Conservation (phyloP, 92 coral and sea anemone species). For the Paramuricea clavata region DNA sequence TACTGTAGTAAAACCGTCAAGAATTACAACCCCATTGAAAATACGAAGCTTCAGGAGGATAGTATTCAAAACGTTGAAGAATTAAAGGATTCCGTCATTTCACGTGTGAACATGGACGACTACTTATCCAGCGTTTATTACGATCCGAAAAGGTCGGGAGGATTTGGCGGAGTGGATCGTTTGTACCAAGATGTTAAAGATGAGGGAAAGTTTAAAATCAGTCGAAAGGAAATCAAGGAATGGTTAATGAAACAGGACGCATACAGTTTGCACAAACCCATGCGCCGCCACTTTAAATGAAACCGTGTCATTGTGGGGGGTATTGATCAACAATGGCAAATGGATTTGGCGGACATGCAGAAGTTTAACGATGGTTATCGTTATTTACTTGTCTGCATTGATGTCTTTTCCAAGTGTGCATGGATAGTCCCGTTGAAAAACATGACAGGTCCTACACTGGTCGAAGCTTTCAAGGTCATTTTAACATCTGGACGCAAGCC, state of each 20-base stretch:
- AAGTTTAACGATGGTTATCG: neutral
- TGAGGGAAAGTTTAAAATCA: too few species aligned
- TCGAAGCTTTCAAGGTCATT: neutral
- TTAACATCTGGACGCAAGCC: too few species aligned
- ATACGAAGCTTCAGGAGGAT: too few species aligned
- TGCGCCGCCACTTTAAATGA: neutral
- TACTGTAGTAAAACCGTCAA: too few species aligned
- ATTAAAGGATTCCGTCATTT: too few species aligned
- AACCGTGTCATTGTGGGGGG: conserved; percentile 10
- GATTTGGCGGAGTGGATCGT: too few species aligned
- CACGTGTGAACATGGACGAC: too few species aligned
- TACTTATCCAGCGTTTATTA: too few species aligned
- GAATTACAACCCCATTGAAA: too few species aligned
- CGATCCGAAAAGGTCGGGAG: too few species aligned
- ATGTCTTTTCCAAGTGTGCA: conserved; percentile 44
- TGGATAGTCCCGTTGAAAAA: conserved; percentile 27
- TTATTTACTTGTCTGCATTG: conserved; percentile 8
- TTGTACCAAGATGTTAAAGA: too few species aligned
- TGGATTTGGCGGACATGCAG: neutral
- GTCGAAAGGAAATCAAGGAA: neutral
- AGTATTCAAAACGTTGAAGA: too few species aligned
- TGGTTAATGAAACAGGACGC: conserved; percentile 29
- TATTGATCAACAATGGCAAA: conserved; percentile 17
- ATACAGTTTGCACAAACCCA: conserved; percentile 29
- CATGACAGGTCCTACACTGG: neutral